A percentile compares a stretch with the other conserved stretches of the same genome.
phyloP scores from a whole-genome alignment of 2,113 vertebrate genomes.

The Sphaerodactylus townsendi region DNA sequence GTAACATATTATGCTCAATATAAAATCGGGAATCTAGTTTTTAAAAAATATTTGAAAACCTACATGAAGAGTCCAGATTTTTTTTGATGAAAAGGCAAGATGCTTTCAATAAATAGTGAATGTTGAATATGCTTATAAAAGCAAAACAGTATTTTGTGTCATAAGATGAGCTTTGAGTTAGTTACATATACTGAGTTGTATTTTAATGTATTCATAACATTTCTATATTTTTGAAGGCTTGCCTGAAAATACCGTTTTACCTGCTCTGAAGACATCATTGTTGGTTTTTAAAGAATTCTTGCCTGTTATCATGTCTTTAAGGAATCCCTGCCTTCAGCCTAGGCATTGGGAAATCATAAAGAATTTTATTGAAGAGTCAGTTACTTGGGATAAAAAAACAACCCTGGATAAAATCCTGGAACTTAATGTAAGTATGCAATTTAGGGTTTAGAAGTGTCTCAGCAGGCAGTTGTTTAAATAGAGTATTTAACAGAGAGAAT shows the following conservation, averaged over 20 bases:
- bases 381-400: constrained; percentile 55
- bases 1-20: not conserved
- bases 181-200: not conserved
- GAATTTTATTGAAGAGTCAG: constrained; percentile 48
- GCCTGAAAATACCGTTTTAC: constrained; percentile 65
- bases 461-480: no score
- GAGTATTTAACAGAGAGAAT: no score
- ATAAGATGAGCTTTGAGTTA: not conserved
- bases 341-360: constrained; percentile 69
- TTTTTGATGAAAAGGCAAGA: no score
- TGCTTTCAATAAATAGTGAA: not conserved
- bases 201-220: not conserved
- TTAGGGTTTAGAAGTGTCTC: not conserved
- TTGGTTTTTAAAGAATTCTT: constrained; percentile 69
- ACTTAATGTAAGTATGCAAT: constrained; percentile 59
- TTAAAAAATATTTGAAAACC: no score
- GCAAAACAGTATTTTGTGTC: not conserved
- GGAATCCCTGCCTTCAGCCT: constrained; percentile 65
- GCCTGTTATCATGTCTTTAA: constrained; percentile 64
- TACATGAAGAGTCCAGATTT: no score
- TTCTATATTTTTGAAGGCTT: constrained; percentile 60
- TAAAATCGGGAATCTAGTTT: not conserved
- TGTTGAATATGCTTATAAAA: not conserved
- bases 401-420: constrained; percentile 63
- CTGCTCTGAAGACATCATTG: constrained; percentile 63